Percentiles rank a stretch among this genome's conserved stretches.
These are phyloP conservation scores for Zeuzera pyrina DNA, from an alignment of 2,888 invertebrate genomes.

Conservation along the genomic window DNA sequence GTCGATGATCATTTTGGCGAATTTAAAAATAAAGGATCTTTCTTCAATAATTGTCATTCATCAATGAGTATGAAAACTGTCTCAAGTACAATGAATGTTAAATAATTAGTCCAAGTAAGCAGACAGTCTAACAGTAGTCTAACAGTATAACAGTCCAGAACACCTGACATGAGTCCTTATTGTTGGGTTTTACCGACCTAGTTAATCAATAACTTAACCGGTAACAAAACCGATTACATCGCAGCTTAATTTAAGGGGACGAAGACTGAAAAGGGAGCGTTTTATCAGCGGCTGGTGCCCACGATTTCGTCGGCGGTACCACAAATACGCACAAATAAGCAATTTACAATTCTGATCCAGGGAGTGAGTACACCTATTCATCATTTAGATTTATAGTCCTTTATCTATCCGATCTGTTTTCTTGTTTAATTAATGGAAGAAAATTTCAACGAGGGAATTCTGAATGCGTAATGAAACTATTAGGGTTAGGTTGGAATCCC, in stretches of 20 bases:
- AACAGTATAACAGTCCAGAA: too few species aligned
- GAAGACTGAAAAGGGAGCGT: not conserved
- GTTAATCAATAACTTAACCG: too few species aligned
- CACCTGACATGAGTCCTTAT: too few species aligned
- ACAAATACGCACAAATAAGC: conserved; percentile 47
- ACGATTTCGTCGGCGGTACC: conserved; percentile 17
- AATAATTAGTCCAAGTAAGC: too few species aligned
- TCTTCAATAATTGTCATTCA: too few species aligned
- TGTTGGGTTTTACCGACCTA: too few species aligned
- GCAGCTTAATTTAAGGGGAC: conserved; percentile 1
- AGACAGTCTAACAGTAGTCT: too few species aligned
- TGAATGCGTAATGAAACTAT: conserved; percentile 17
- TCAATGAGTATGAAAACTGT: too few species aligned
- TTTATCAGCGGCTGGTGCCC: conserved; percentile 1
- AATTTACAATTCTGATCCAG: conserved; percentile 61
- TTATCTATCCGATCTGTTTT: conserved; percentile 65
- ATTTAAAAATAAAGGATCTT: too few species aligned
- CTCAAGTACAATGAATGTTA: too few species aligned
- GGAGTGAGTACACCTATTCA: conserved; percentile 57
- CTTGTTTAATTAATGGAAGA: conserved; percentile 68
- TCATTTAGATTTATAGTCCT: conserved; percentile 70
- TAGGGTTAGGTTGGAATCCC: conserved; percentile 6
- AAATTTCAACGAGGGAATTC: conserved; percentile 32
- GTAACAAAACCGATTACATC: not conserved
- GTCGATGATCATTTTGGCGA: too few species aligned